Evolutionary conservation across 2,797 vertebrate genomes (phyloP).

Genomic region (Crax fasciolata): DNA sequence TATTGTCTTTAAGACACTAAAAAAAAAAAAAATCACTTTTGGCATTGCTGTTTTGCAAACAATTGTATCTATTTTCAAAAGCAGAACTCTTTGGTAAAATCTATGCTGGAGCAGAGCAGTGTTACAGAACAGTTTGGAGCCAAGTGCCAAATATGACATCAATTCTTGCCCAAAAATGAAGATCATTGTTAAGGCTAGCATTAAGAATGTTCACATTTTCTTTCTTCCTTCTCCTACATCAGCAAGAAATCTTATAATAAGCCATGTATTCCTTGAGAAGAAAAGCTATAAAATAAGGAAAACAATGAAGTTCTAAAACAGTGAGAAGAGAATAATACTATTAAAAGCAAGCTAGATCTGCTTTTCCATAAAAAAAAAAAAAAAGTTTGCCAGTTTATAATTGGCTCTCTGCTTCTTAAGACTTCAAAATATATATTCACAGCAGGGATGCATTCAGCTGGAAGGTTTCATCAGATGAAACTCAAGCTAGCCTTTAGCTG

Average conservation of each 20-base stretch:
- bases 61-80: slow-evolving; percentile 69
- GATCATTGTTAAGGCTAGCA: slow-evolving; percentile 81
- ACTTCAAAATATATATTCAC: slow-evolving; percentile 4
- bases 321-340: neutral
- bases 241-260: slow-evolving; percentile 83
- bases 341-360: neutral
- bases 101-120: slow-evolving; percentile 81
- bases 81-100: slow-evolving; percentile 79
- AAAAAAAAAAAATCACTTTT: slow-evolving; percentile 44
- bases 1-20: slow-evolving; percentile 40
- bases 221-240: slow-evolving; percentile 52
- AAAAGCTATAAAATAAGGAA: slow-evolving; percentile 14
- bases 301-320: neutral
- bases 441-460: slow-evolving; percentile 14
- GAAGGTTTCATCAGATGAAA: slow-evolving; percentile 34
- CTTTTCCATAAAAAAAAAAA: slow-evolving; percentile 1
- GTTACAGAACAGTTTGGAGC: slow-evolving; percentile 80
- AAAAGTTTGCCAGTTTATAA: slow-evolving; percentile 2
- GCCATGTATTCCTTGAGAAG: slow-evolving; percentile 22
- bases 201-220: slow-evolving; percentile 75
- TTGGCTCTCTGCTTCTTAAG: neutral
- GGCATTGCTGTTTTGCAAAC: slow-evolving; percentile 68
- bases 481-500: slow-evolving; percentile 29
- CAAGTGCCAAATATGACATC: slow-evolving; percentile 86
- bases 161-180: slow-evolving; percentile 79